Conservation (phyloP, 1,140 invertebrate species). For the Myzus persicae region DNA sequence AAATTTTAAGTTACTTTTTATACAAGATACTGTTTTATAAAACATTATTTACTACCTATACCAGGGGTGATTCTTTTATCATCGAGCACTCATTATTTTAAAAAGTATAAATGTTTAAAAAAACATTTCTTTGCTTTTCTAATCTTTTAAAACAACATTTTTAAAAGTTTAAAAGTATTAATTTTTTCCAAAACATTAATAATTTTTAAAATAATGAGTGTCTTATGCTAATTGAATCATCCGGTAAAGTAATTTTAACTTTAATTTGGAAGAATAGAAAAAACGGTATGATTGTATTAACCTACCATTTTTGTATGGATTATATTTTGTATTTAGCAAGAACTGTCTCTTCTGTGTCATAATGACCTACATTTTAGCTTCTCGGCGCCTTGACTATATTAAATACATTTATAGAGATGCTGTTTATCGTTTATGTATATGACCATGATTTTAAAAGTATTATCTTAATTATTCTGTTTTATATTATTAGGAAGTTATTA, state of each 20-base stretch:
- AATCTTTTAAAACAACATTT: too few relatives aligned
- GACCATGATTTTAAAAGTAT: neutral
- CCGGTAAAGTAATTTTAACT: neutral
- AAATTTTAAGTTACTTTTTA: neutral
- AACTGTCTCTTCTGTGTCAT: neutral
- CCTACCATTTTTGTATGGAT: neutral
- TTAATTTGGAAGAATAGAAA: neutral
- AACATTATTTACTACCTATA: neutral
- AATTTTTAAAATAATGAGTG: too few relatives aligned
- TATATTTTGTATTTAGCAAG: neutral
- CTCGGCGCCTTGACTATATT: neutral
- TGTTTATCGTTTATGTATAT: neutral
- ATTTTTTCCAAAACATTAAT: too few relatives aligned
- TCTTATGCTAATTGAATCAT: too few relatives aligned
- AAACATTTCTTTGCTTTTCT: too few relatives aligned
- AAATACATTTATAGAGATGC: neutral
- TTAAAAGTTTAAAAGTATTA: too few relatives aligned
- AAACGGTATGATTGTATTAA: neutral
- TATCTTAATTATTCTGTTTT: neutral
- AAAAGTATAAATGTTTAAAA: too few relatives aligned
- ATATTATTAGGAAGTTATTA: constrained; percentile 1
- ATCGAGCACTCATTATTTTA: too few relatives aligned
- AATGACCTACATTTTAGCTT: neutral
- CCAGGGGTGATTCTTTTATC: too few relatives aligned
- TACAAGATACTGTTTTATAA: neutral